Base-by-base conservation (phyloP, 1,140 invertebrate species). In the Tribolium madens region DNA sequence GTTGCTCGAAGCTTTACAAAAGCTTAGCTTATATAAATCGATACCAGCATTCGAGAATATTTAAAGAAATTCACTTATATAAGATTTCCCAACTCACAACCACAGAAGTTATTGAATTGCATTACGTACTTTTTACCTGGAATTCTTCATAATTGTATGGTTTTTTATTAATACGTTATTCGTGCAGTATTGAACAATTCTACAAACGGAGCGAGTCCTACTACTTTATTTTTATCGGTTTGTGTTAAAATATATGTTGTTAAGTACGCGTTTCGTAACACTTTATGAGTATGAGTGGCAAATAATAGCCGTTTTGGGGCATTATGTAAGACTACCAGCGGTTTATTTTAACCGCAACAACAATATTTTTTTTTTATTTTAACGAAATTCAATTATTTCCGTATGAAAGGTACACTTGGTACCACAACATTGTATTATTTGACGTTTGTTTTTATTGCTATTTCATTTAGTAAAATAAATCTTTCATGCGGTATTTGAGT, bases 261-360 rank as follows among this genome's bases (percentile, higher is more conserved):
- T 21, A 57, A 57, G 52, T 26, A 57, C 52, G 2, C 15, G 17
- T 57, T 57, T 57, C 52, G 52, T 57, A 57, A 57, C 52, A 21
- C 15, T 18, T 18, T 18, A 10, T 17, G 52, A 17, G 50, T 53
- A 53, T 9, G 50, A 14, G 12, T 53, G 36, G 36, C 7, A 57
- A 17, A 57, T 57, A 1, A 57, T 57, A 9, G 15, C 10, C 52
- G 13, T 57, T 57, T 57, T 57, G 17, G 17, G 52, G 7, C 52
- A 10, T 57, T 57, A 57, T 21, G 52, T 57, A 57, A 57, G 7
- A 14, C 10, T 17, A 42, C 18, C 17, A 13, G 50, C 14, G 50
- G n/a, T 53, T 53, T 53, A 53, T 26, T 26, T 5, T 53, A 53
- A 53, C 15, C 50, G 50, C 50, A 53, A 57, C 17, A 57, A 57